Percentiles rank a stretch among this genome's conserved stretches.
Conservation (phyloP, 1,140 invertebrate genomes). For the Steinernema feltiae region DNA sequence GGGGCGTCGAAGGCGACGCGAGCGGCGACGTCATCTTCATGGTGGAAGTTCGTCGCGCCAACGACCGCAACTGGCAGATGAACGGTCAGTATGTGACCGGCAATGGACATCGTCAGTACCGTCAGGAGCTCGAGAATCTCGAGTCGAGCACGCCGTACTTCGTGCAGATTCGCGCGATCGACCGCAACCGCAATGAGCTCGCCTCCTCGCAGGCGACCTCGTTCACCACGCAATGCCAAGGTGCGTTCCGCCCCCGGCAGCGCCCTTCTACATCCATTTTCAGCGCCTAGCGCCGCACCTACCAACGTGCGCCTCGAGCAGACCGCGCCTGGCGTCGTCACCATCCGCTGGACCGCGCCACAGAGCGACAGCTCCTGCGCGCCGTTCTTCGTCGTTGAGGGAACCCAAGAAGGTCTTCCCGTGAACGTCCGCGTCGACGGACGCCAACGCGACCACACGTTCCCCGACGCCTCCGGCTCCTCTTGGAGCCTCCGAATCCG, state of each 20-base stretch:
- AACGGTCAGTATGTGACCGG: not conserved
- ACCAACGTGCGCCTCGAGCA: conserved; percentile 35
- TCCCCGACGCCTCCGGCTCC: conserved; percentile 6
- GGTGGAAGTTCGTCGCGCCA: conserved; percentile 36
- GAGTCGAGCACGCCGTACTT: conserved; percentile 27
- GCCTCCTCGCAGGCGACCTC: conserved; percentile 26
- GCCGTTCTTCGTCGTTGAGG: conserved; percentile 35
- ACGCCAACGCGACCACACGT: not conserved
- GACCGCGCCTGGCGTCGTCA: conserved; percentile 23
- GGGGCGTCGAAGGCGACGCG: conserved; percentile 43
- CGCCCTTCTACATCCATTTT: conserved; percentile 16
- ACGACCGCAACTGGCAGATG: conserved; percentile 17
- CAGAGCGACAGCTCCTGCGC: conserved; percentile 30
- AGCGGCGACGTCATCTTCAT: conserved; percentile 24
- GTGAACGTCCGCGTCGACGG: not conserved
- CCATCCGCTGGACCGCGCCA: conserved; percentile 27
- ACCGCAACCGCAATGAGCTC: conserved; percentile 20
- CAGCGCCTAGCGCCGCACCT: conserved; percentile 31
- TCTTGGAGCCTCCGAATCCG: not conserved
- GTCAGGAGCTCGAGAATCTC: conserved; percentile 29
- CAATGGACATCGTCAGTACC: conserved; percentile 29
- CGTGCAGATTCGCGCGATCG: conserved; percentile 36
- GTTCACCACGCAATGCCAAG: conserved; percentile 36
- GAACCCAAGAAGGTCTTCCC: conserved; percentile 33
- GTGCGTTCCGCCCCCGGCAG: conserved; percentile 14